phyloP scores from a whole-genome alignment of 2,888 invertebrate species.

The Acanthococcus lagerstroemiae region DNA sequence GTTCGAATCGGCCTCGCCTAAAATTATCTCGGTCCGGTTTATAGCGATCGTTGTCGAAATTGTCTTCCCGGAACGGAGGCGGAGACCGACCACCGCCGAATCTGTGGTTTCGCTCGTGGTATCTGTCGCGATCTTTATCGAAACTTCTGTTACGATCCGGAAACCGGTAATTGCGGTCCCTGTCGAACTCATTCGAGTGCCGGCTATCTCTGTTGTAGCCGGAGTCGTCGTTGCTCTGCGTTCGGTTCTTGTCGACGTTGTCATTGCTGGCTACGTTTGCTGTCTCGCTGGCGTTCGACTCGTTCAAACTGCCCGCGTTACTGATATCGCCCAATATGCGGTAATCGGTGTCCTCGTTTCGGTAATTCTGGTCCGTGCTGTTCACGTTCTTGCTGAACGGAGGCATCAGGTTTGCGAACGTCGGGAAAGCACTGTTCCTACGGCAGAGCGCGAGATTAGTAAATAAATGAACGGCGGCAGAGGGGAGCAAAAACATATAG shows the following conservation, averaged over 20 bases:
- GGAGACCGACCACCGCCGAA: conserved; percentile 13
- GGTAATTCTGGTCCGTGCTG: background rate
- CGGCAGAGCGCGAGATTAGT: background rate
- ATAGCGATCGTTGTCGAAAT: conserved; percentile 11
- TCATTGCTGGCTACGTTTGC: background rate
- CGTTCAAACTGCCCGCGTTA: background rate
- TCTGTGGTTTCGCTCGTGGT: conserved; percentile 9
- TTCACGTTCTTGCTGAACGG: background rate
- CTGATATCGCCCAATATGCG: conserved; percentile 3
- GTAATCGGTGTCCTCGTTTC: conserved; percentile 9
- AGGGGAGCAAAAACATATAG: too few relatives aligned
- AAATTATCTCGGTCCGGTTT: background rate
- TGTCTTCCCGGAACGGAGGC: background rate
- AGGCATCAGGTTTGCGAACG: conserved; percentile 8
- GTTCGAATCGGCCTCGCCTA: background rate
- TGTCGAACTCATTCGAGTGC: background rate
- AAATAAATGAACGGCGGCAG: background rate
- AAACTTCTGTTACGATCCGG: conserved; percentile 5
- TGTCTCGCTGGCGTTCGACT: background rate
- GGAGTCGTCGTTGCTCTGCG: background rate
- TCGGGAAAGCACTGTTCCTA: too few relatives aligned
- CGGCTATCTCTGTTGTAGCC: background rate
- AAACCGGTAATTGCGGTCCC: background rate
- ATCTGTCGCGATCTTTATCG: conserved; percentile 11
- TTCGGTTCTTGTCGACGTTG: background rate